Base-by-base conservation (phyloP, 2,113 vertebrate species). In the Hippocampus guttulatus region DNA sequence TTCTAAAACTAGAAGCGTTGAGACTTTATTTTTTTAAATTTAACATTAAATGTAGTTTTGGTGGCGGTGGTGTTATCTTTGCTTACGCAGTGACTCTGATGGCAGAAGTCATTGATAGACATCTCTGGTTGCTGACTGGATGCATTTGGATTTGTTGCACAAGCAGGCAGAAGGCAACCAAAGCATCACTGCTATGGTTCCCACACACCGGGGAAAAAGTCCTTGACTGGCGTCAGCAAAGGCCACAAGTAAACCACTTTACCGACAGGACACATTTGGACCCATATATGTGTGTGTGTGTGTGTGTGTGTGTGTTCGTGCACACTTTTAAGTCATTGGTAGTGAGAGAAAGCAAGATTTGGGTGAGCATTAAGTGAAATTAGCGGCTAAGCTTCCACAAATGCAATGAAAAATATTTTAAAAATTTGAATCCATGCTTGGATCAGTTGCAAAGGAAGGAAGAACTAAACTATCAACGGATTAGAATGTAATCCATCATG, bases 61-160 rank as follows among this genome's bases (percentile, higher is more conserved):
- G 7, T 41, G 23, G 27, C 16, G 5, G 27, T 63, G 11, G 12
- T 47, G 14, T 25, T 18, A 16, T 25, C 69, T 68, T 78, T 79
- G 54, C 52, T 57, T 71, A 78, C 75, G 74, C 70, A 74, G 74
- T 86, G 76, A 73, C 71, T 84, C 33, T 18, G 18, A 62, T 77
- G 67, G 74, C 74, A 78, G 68, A 85, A 57, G 30, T 78, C 75
- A 77, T 57, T 62, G 81, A 88, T 79, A 78, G 76, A 85, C 77
- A 87, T 84, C 76, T 80, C 62, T 79, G 80, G 66, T 81, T 84
- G 63, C 76, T 82, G 82, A 85, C 79, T 79, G 77, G 54, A 75
- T 81, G 70, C 74, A 87, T 88, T 84, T 86, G 75, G 74, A 88
- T 89, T 87, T 87, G 79, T 88, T 85, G 86, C 86, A 87, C 81